phyloP scores from a whole-genome alignment of 1,140 invertebrate genomes.

The Phocides pigmalion region DNA sequence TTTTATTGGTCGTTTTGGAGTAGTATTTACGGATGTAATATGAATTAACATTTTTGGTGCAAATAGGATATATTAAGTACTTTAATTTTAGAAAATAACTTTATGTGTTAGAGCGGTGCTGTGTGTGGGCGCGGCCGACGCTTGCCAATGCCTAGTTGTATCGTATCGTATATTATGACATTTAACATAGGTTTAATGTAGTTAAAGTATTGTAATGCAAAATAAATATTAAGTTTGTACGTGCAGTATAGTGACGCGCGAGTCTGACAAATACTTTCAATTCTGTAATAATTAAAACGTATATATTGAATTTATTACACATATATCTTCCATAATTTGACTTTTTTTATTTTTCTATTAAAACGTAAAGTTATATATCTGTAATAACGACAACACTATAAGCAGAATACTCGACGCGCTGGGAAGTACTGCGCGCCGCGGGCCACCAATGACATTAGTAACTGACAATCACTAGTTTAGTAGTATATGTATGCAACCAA shows the following conservation, averaged over 20 bases:
- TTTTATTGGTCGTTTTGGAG: constrained; percentile 9
- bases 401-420: neutral
- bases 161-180: constrained; percentile 48
- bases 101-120: neutral
- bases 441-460: constrained; percentile 38
- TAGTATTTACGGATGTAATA: constrained; percentile 3
- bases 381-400: no score
- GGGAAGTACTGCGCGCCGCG: neutral
- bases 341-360: no score
- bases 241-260: constrained; percentile 34
- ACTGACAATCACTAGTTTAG: constrained; percentile 22
- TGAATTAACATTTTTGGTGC: constrained; percentile 24
- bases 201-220: constrained; percentile 35
- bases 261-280: no score
- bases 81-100: neutral
- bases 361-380: no score
- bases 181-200: constrained; percentile 36
- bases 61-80: constrained; percentile 35
- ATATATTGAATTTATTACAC: no score
- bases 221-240: constrained; percentile 36
- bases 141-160: constrained; percentile 79
- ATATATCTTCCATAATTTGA: no score
- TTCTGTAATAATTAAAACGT: no score
- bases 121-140: constrained; percentile 47
- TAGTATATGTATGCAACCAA: constrained; percentile 11